Evolutionary conservation across 2,888 invertebrate genomes (phyloP).

Genomic region (Deilephila elpenor): DNA sequence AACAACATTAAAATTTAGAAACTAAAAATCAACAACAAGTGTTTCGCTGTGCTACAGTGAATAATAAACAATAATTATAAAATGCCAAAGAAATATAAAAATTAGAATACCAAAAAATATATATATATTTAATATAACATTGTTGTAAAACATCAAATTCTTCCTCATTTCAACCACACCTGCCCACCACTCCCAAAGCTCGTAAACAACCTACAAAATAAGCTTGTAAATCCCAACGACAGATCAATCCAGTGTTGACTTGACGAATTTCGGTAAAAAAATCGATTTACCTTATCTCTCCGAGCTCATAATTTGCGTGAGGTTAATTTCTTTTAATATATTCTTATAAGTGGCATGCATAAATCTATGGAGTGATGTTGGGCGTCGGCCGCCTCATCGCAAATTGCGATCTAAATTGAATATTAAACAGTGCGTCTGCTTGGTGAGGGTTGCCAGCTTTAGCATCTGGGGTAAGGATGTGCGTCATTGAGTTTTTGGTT

Average conservation of each 20-base stretch:
- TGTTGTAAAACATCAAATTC: background rate
- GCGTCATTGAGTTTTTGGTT: too few species aligned
- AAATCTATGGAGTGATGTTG: slow-evolving; percentile 83
- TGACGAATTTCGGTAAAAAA: slow-evolving; percentile 76
- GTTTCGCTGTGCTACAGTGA: too few species aligned
- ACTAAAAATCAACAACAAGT: too few species aligned
- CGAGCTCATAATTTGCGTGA: slow-evolving; percentile 71
- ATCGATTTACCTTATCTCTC: slow-evolving; percentile 77
- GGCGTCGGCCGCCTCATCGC: slow-evolving; percentile 78
- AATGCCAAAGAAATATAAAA: too few species aligned
- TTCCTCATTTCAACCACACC: background rate
- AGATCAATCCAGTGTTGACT: slow-evolving; percentile 71
- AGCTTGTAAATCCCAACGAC: slow-evolving; percentile 39
- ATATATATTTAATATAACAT: too few species aligned
- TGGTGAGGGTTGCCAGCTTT: slow-evolving; percentile 40
- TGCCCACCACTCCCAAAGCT: background rate
- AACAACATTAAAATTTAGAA: too few species aligned
- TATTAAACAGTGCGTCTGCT: slow-evolving; percentile 78
- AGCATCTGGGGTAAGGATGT: background rate
- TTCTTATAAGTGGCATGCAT: slow-evolving; percentile 67
- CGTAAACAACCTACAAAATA: slow-evolving; percentile 6
- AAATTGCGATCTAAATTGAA: slow-evolving; percentile 86
- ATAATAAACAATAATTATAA: too few species aligned
- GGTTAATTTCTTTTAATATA: slow-evolving; percentile 82
- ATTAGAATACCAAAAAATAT: too few species aligned